These are phyloP conservation scores for Protaetia brevitarsis DNA, from an alignment of 1,140 invertebrate species.

Conservation along the genomic window DNA sequence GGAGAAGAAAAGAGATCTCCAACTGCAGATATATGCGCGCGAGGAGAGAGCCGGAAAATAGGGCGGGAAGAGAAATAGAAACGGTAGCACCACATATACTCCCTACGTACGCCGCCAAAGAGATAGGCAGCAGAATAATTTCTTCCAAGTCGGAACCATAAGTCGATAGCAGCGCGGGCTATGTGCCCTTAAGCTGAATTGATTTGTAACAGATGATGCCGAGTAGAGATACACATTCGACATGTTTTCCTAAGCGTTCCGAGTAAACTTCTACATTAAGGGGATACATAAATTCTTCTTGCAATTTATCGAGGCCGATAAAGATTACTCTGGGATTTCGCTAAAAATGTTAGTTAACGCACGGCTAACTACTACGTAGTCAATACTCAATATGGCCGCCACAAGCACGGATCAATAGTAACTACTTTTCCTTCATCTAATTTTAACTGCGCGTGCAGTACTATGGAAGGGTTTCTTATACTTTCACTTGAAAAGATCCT, in stretches of 20 bases:
- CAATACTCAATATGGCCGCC: neutral
- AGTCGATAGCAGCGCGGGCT: constrained; percentile 8
- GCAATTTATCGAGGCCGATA: constrained; percentile 7
- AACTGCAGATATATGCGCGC: neutral
- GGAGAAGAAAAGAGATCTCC: neutral
- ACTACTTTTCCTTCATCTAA: neutral
- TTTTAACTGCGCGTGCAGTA: too few relatives aligned
- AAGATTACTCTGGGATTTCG: neutral
- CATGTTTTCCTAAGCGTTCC: constrained; percentile 11
- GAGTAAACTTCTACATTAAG: constrained; percentile 2
- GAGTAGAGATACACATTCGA: constrained; percentile 1
- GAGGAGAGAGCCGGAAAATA: neutral
- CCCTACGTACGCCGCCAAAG: neutral
- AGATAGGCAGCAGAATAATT: constrained; percentile 12
- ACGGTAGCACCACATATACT: neutral
- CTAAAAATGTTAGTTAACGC: neutral
- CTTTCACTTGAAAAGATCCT: too few relatives aligned
- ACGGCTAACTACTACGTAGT: neutral
- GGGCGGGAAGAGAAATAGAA: neutral
- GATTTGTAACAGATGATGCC: constrained; percentile 15
- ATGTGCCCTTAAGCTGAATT: constrained; percentile 14
- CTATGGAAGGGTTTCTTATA: too few relatives aligned
- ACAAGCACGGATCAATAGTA: neutral
- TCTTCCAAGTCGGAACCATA: neutral
- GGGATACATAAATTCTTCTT: constrained; percentile 1